phyloP scores from a whole-genome alignment of 1,140 invertebrate species.

The Lethrus apterus region DNA sequence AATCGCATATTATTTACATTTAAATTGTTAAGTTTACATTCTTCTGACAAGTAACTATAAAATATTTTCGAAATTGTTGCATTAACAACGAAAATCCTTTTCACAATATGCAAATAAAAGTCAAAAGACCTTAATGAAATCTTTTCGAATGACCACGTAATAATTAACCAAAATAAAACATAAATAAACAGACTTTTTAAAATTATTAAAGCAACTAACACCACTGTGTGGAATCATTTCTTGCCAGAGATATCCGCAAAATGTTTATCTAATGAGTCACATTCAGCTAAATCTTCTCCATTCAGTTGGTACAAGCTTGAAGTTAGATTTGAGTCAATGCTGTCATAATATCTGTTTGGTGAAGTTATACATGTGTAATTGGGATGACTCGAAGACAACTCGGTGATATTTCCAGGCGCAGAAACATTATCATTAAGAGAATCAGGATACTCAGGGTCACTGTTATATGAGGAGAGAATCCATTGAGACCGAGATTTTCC shows the following conservation, averaged over 20 bases:
- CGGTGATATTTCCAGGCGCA: conserved; percentile 24
- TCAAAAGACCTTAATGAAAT: too few relatives aligned
- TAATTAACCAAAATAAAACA: too few relatives aligned
- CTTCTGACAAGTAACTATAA: too few relatives aligned
- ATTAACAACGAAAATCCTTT: too few relatives aligned
- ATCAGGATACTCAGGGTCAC: conserved; percentile 32
- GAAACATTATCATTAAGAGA: conserved; percentile 37
- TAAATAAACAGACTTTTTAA: too few relatives aligned
- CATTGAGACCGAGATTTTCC: conserved; percentile 43
- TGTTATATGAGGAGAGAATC: conserved; percentile 42
- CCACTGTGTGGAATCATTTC: too few relatives aligned
- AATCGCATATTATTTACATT: too few relatives aligned
- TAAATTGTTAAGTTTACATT: too few relatives aligned
- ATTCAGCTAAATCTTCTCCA: conserved; percentile 48
- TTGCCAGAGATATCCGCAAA: conserved; percentile 26
- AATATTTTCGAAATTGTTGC: too few relatives aligned
- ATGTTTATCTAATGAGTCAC: conserved; percentile 46
- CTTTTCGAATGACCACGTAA: too few relatives aligned
- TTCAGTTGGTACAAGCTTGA: conserved; percentile 40
- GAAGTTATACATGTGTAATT: conserved; percentile 44
- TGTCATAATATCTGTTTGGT: conserved; percentile 44
- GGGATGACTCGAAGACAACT: conserved; percentile 35
- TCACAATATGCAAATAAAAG: too few relatives aligned
- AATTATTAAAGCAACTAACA: too few relatives aligned
- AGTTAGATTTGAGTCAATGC: conserved; percentile 45